Base-by-base conservation (phyloP, 2,888 invertebrate genomes). In the Platycheirus albimanus region DNA sequence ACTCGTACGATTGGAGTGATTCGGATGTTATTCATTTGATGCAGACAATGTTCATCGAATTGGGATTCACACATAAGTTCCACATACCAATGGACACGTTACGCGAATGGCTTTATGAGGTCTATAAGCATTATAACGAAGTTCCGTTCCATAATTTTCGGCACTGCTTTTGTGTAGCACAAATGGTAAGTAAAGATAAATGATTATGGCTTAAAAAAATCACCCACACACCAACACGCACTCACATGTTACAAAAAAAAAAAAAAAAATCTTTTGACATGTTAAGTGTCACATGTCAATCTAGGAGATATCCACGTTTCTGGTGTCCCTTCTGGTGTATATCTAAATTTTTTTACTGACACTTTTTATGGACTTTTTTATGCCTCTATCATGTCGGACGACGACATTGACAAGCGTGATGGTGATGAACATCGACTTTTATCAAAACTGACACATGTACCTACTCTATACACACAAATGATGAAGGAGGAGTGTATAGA, bases 71-170 rank as follows among this genome's bases (percentile, higher is more conserved):
- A 85, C 92, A 93, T 85, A 95, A 94, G 91, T 96, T 96, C 89
- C 94, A 94, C 90, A 95, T 96, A 88, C 94, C 95, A 88, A 92
- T 94, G 87, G 92, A 92, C 77, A 94, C 93, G 72, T 91, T 95
- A 85, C 92, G 94, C 85, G 94, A 94, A 89, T 95, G 95, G 91
- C 92, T 95, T 66, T 95, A 94, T 89, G 94, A 94, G 90, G 94
- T 94, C 86, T 95, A 95, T 91, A 95, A 95, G 90, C 94, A 95
- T 90, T 96, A 96, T 92, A 95, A 96, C 91, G 95, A 95, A 91
- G 96, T 96, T 88, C 96, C 96, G 81, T 96, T 96, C 91, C 96
- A 96, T 91, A 96, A 96, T 91, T 96, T 96, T 91, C 93, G 96
- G 86, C 96, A 96, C 89, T 96, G 95, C 90, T 96, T 96, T 91